Percentiles rank a stretch among this genome's conserved stretches.
Conservation (phyloP, 2,113 vertebrate genomes). For the Siniperca knerii region DNA sequence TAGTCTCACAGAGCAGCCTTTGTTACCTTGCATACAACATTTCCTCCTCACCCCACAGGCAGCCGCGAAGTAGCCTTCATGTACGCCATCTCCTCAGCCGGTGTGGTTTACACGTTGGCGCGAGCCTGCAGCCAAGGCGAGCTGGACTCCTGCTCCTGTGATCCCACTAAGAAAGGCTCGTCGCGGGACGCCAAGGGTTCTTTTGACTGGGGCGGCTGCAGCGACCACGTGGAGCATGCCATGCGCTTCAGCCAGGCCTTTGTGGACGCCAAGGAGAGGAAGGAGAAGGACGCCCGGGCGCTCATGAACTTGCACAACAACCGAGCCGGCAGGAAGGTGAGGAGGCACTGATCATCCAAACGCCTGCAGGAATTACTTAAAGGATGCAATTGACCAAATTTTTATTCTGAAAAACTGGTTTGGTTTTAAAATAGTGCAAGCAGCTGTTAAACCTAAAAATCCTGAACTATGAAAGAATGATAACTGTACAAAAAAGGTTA, state of each 20-base stretch:
- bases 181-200: constrained; percentile 89
- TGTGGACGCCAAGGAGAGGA: constrained; percentile 93
- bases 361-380: neutral
- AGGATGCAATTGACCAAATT: neutral
- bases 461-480: neutral
- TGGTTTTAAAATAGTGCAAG: too few species aligned
- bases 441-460: neutral
- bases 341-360: neutral
- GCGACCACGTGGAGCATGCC: constrained; percentile 94
- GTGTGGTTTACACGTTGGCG: constrained; percentile 94
- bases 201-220: constrained; percentile 98
- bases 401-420: neutral
- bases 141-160: constrained; percentile 94
- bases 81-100: constrained; percentile 96
- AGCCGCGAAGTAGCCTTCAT: constrained; percentile 96
- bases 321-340: constrained; percentile 94
- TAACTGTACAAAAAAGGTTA: neutral
- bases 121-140: constrained; percentile 96
- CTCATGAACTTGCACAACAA: constrained; percentile 98
- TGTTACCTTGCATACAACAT: neutral
- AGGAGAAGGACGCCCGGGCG: constrained; percentile 91
- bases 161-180: constrained; percentile 92
- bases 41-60: constrained; percentile 79
- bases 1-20: neutral
- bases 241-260: constrained; percentile 92